A percentile compares a stretch with the other conserved stretches of the same genome.
Evolutionary conservation across 2,888 invertebrate species (phyloP).

Genomic region (Hydraecia micacea): DNA sequence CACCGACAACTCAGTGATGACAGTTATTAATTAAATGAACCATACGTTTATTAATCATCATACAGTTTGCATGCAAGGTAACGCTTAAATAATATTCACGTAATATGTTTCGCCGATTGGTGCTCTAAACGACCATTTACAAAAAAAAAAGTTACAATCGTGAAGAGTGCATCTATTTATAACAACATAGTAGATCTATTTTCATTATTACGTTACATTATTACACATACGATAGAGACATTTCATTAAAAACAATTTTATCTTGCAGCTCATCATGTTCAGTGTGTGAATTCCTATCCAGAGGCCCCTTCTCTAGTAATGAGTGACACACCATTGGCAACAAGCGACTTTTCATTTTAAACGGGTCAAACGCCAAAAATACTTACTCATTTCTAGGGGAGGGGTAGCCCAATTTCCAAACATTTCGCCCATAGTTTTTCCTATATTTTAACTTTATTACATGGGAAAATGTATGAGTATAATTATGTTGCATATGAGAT

Average conservation of each 20-base stretch:
- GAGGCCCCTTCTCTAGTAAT: conserved; percentile 6
- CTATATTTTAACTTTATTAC: conserved; percentile 3
- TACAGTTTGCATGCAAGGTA: conserved; percentile 50
- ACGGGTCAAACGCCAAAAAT: no score
- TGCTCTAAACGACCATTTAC: conserved; percentile 26
- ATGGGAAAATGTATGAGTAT: conserved; percentile 34
- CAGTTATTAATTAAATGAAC: conserved; percentile 50
- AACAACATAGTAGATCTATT: conserved; percentile 10
- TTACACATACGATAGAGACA: conserved; percentile 16
- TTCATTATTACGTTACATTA: conserved; percentile 13
- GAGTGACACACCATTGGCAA: not conserved
- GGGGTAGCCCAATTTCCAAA: not conserved
- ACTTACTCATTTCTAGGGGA: conserved; percentile 1
- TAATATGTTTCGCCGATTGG: conserved; percentile 19
- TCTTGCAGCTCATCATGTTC: conserved; percentile 7
- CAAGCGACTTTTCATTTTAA: not conserved
- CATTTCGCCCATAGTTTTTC: not conserved
- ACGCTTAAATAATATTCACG: conserved; percentile 43
- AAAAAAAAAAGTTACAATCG: conserved; percentile 30
- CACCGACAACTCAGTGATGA: conserved; percentile 63
- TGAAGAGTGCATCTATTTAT: conserved; percentile 25
- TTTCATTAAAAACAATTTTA: conserved; percentile 17
- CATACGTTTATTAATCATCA: conserved; percentile 38
- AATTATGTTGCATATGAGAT: conserved; percentile 52
- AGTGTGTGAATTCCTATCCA: not conserved